Base-by-base conservation (phyloP, 1,140 invertebrate genomes). In the Eubasilissa regina region DNA sequence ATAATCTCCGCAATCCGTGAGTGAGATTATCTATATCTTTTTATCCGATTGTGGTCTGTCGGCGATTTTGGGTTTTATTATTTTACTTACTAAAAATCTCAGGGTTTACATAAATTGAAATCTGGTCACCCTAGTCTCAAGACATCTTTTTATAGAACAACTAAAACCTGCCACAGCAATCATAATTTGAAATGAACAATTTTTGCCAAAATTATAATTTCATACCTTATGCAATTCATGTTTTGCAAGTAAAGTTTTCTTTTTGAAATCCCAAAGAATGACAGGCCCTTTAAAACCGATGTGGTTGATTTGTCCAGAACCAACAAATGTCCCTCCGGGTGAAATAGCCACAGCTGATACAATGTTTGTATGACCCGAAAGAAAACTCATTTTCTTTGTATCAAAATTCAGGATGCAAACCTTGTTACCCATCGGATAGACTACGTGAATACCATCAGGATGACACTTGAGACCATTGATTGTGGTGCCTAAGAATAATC, bases 281-380 rank as follows among this genome's bases (percentile, higher is more conserved):
- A 96, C 93, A 79, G 91, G 91, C 6, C 96, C 94, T 91, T 96
- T 96, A 85, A 97, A 97, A 7, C 96, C 97, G 85, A 96, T 95
- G 84, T 97, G 93, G 84, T 95, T 98, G 11, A 95, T 92, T 87
- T 97, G 96, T 0, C 97, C 97, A 10, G 96, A 96, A 19, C 95
- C 97, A 47, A 98, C 87, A 83, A 93, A 96, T 35, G 92, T 92
- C 53, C 97, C 97, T 80, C 91, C 90, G 1, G 91, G 90, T 4
- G 96, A 97, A 8, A 98, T 84, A 74, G 93, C 93, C 12, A 98
- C 87, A 44, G 95, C 92, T 0, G 96, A 94, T 48, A 98, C 94
- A 58, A 92, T 91, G 87, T 97, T 96, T 0, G 93, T 94, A 84
- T 98, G 97, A 0, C 96, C 96, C 55, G 92, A 91, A 43, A 98